Evolutionary conservation across 2,888 invertebrate genomes (phyloP), one percentile per base, ranked within the genome.

Genomic region (Xestobium rufovillosum): DNA sequence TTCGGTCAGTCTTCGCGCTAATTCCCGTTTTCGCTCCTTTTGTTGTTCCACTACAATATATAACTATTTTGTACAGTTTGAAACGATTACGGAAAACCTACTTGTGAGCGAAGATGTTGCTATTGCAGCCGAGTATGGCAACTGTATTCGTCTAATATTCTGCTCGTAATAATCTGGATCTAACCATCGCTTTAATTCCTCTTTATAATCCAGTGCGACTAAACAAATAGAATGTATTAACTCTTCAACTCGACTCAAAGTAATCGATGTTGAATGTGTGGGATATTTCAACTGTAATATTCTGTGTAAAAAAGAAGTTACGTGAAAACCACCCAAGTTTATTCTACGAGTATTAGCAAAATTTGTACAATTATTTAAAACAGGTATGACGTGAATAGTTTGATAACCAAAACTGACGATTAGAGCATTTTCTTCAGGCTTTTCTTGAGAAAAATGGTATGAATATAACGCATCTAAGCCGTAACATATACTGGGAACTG

Each of bases 251-350:
- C 92, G 73, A 39, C 85, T 87, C 48, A 86, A 76, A 1, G 90
- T 89, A 43, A 95, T 83, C 1, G 88, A 82, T 58, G 84, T 84
- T 1, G 87, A 76, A 66, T 94, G 94, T 1, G 85, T 86, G 0
- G 95, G 92, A 65, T 94, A 94, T 61, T 94, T 94, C 25, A 95
- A 71, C 65, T 95, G 94, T 25, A 95, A 70, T 31, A 94, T 70
- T 42, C 89, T 76, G 62, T 90, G 89, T 59, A 95, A 71, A 59
- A 87, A 94, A 25, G 74, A 75, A 40, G 83, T 80, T 49, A 94
- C 77, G 63, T 92, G 89, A 59, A 77, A 83, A 16, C 94, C 94
- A 53, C 89, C 89, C 40, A 90, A 71, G 67, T 91, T 91, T 31
- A 95, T 79, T 45, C 94, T 75, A 27, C 90, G 76, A 11, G 82